These are phyloP conservation scores for Seladonia tumulorum DNA, from an alignment of 2,888 invertebrate species.

Conservation along the genomic window DNA sequence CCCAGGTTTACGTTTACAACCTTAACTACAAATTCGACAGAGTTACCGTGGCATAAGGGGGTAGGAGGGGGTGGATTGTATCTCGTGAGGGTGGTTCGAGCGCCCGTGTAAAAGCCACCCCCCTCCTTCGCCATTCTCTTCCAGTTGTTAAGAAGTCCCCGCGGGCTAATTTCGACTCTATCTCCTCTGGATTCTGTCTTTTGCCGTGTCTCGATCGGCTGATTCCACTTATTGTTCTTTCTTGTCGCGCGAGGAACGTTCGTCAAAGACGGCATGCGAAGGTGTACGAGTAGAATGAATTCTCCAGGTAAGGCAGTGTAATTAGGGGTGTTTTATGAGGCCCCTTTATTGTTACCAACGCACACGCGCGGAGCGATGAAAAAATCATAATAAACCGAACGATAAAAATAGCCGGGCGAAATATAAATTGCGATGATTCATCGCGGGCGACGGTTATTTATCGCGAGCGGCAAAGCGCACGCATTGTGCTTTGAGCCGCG, in stretches of 20 bases:
- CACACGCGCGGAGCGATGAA: not conserved
- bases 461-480: constrained; percentile 47
- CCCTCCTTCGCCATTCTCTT: constrained; percentile 73
- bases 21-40: constrained; percentile 84
- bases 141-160: constrained; percentile 83
- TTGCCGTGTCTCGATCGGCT: constrained; percentile 62
- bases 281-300: not conserved
- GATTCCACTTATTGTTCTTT: constrained; percentile 59
- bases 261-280: not conserved
- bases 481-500: constrained; percentile 59
- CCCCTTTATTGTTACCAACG: constrained; percentile 30
- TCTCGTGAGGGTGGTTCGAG: constrained; percentile 82
- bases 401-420: constrained; percentile 54
- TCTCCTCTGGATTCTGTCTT: constrained; percentile 55
- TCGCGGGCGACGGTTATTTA: constrained; percentile 57
- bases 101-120: constrained; percentile 78
- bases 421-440: constrained; percentile 58
- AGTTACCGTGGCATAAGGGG: constrained; percentile 82
- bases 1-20: constrained; percentile 84
- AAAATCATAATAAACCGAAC: constrained; percentile 29
- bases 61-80: constrained; percentile 75
- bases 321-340: constrained; percentile 52
- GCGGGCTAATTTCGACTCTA: constrained; percentile 80
- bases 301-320: constrained; percentile 37
- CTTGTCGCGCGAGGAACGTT: constrained; percentile 45